A percentile compares a stretch with the other conserved stretches of the same genome.
Conservation (phyloP, 2,888 invertebrate genomes). For the Drosophila recens region DNA sequence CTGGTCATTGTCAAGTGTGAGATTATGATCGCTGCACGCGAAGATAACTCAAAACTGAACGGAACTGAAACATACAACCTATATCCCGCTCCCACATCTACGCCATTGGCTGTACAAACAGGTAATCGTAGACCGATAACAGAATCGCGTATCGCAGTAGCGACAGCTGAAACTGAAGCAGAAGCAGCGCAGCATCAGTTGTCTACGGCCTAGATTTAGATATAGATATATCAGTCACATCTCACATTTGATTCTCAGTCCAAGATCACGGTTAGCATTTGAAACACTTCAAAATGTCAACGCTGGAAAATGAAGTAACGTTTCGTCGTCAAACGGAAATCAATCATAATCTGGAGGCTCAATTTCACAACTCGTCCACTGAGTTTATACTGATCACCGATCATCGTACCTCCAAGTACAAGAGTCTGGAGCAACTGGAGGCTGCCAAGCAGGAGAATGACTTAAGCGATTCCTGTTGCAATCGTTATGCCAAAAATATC, state of each 20-base stretch:
- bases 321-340: conserved; percentile 73
- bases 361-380: conserved; percentile 77
- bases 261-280: conserved; percentile 14
- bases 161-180: conserved; percentile 3
- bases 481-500: conserved; percentile 79
- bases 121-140: conserved; percentile 59
- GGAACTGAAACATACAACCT: conserved; percentile 77
- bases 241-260: conserved; percentile 37
- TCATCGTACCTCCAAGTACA: conserved; percentile 78
- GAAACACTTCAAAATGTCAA: conserved; percentile 67
- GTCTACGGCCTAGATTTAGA: neutral
- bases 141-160: conserved; percentile 62
- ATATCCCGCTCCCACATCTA: conserved; percentile 78
- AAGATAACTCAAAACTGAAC: conserved; percentile 32
- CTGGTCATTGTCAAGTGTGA: conserved; percentile 55
- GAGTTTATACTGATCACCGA: conserved; percentile 83
- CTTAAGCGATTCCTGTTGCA: conserved; percentile 41
- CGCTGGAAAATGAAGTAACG: conserved; percentile 71
- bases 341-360: conserved; percentile 74
- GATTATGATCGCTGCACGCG: conserved; percentile 44
- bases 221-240: conserved; percentile 43
- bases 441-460: conserved; percentile 39
- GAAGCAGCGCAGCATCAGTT: neutral
- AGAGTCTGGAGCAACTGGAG: conserved; percentile 74
- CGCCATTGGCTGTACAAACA: conserved; percentile 70